phyloP scores from a whole-genome alignment of 2,888 invertebrate genomes.

The Toxonevra muliebris region DNA sequence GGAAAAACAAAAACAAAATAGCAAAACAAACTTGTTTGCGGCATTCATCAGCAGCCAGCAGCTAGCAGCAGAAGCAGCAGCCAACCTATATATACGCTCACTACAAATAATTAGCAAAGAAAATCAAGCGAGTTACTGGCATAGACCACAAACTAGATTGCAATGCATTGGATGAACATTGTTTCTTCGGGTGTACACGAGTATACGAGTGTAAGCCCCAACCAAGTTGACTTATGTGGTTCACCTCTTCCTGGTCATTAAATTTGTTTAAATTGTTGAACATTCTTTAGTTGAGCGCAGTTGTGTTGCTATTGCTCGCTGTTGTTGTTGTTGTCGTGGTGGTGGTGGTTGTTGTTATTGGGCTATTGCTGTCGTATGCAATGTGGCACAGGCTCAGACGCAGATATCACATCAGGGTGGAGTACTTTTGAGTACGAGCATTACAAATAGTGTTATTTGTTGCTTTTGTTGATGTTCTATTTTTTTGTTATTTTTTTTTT shows the following conservation, averaged over 20 bases:
- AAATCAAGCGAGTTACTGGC: no score
- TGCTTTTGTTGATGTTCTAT: no score
- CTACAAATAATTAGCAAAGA: no score
- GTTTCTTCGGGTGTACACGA: no score
- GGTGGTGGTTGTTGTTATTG: not conserved
- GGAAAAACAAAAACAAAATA: no score
- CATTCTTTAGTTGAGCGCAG: slow-evolving; percentile 28
- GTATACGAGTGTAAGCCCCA: no score
- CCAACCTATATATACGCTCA: not conserved
- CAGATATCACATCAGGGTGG: slow-evolving; percentile 20
- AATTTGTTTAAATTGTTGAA: slow-evolving; percentile 33
- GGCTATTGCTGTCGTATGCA: not conserved
- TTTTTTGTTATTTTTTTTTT: no score
- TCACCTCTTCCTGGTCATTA: slow-evolving; percentile 40
- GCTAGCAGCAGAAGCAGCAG: not conserved
- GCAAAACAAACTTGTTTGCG: not conserved
- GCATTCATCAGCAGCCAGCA: not conserved
- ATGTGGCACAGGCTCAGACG: slow-evolving; percentile 13
- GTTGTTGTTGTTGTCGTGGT: not conserved
- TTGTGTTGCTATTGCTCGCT: slow-evolving; percentile 2
- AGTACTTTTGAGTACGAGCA: slow-evolving; percentile 3
- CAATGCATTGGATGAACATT: no score
- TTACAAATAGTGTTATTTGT: no score
- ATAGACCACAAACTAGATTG: no score
- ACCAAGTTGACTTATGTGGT: slow-evolving; percentile 5